A percentile compares a stretch with the other conserved stretches of the same genome.
phyloP scores from a whole-genome alignment of 2,113 vertebrate species.

The Xenopus borealis region DNA sequence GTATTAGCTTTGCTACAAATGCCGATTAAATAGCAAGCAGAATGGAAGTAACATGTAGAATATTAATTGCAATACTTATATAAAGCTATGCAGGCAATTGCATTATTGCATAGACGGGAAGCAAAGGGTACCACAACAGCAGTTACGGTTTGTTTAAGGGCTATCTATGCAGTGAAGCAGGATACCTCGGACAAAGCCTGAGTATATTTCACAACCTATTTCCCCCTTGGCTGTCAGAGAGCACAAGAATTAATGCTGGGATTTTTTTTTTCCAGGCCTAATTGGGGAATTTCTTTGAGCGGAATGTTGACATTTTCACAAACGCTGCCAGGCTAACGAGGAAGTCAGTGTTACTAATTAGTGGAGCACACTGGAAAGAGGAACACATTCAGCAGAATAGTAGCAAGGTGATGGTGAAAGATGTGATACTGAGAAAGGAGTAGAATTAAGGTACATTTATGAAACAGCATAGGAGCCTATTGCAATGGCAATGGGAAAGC shows the following conservation, averaged over 20 bases:
- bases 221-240: constrained; percentile 21
- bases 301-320: constrained; percentile 45
- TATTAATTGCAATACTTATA: too few relatives aligned
- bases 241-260: constrained; percentile 22
- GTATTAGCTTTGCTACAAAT: too few relatives aligned
- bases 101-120: too few relatives aligned
- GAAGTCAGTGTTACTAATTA: constrained; percentile 43
- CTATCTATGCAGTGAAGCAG: not conserved
- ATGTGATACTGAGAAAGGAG: not conserved
- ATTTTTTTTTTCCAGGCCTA: constrained; percentile 21
- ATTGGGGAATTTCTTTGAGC: constrained; percentile 39
- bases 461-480: too few relatives aligned
- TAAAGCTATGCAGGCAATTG: too few relatives aligned
- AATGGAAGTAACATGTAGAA: too few relatives aligned
- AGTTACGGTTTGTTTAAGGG: not conserved
- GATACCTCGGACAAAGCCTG: not conserved
- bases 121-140: too few relatives aligned
- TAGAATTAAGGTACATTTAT: too few relatives aligned
- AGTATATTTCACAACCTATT: constrained; percentile 6
- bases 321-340: constrained; percentile 43
- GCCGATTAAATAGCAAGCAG: too few relatives aligned
- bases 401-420: constrained; percentile 28
- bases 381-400: constrained; percentile 16
- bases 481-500: too few relatives aligned
- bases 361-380: constrained; percentile 30